A percentile compares a stretch with the other conserved stretches of the same genome.
Conservation (phyloP, 2,113 vertebrate genomes). For the Ahaetulla prasina region DNA sequence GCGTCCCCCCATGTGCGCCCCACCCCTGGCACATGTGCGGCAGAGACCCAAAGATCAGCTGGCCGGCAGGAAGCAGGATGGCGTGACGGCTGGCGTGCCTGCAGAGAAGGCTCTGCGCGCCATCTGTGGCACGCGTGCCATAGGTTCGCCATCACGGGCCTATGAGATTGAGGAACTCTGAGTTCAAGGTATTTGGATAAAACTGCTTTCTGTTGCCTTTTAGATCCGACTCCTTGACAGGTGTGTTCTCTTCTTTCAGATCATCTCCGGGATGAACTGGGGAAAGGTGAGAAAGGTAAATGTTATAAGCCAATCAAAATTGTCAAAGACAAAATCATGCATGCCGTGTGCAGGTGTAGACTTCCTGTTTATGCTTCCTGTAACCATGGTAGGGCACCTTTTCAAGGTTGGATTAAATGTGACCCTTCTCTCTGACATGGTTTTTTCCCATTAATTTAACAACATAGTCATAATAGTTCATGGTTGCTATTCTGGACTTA, state of each 20-base stretch:
- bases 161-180: neutral
- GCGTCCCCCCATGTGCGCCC: no score
- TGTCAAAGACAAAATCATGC: neutral
- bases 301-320: neutral
- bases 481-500: neutral
- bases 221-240: neutral
- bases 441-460: neutral
- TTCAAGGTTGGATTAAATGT: neutral
- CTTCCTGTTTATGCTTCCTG: neutral
- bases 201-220: neutral
- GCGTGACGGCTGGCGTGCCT: no score
- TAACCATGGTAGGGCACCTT: neutral
- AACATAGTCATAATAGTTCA: neutral
- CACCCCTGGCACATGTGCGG: no score
- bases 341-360: neutral
- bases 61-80: no score
- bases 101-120: no score
- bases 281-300: constrained; percentile 75
- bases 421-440: neutral
- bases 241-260: constrained; percentile 52
- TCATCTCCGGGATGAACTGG: constrained; percentile 66
- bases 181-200: neutral
- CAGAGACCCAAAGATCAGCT: no score
- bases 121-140: no score
- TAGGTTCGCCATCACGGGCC: no score